These are phyloP conservation scores for Strix uralensis DNA, from an alignment of 2,113 vertebrate species.

Conservation along the genomic window DNA sequence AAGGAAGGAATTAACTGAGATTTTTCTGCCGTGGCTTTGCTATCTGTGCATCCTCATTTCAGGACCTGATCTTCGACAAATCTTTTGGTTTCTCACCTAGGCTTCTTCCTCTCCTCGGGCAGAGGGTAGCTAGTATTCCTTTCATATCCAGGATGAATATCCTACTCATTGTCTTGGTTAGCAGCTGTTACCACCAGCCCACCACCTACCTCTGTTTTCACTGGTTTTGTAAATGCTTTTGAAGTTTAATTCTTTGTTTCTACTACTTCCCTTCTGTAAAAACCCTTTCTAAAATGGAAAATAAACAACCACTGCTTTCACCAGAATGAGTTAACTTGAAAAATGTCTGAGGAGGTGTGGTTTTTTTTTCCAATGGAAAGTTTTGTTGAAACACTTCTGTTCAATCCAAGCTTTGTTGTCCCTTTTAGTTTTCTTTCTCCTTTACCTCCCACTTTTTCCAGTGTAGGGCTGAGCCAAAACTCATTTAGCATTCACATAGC, in stretches of 20 bases:
- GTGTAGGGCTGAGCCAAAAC: neutral
- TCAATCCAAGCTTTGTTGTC: neutral
- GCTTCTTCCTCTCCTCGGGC: neutral
- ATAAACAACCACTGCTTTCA: neutral
- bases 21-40: neutral
- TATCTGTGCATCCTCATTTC: neutral
- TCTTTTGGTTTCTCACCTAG: neutral
- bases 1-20: neutral
- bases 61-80: neutral
- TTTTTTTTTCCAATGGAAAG: neutral
- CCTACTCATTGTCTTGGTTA: neutral
- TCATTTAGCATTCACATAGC: neutral
- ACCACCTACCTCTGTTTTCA: neutral
- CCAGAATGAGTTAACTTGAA: neutral
- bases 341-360: neutral
- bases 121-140: neutral
- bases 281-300: neutral
- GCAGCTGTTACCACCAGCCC: neutral
- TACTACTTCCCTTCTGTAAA: neutral
- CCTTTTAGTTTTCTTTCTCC: neutral
- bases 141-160: neutral
- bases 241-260: neutral
- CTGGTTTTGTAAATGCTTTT: neutral
- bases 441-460: neutral
- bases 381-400: neutral